Conservation (phyloP, 2,113 vertebrate genomes). For the Sinocyclocheilus rhinocerous region DNA sequence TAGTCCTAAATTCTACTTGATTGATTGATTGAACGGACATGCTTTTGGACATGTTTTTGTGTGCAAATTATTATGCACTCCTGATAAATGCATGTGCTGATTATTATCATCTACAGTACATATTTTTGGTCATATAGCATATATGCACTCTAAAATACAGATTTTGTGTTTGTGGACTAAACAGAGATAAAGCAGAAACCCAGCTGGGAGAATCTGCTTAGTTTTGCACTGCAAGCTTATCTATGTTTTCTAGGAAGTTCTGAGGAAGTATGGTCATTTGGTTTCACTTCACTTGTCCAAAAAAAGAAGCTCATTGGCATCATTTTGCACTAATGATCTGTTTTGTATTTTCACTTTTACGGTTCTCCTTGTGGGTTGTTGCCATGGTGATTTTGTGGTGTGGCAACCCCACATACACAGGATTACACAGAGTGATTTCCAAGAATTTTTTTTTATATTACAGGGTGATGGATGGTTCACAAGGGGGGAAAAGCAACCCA, state of each 20-base stretch:
- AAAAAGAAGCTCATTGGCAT: neutral
- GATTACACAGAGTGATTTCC: constrained; percentile 27
- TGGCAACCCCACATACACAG: constrained; percentile 37
- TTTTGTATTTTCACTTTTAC: constrained; percentile 32
- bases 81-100: neutral
- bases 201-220: neutral
- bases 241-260: neutral
- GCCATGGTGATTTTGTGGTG: constrained; percentile 23
- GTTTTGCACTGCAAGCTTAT: neutral
- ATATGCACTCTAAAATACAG: neutral
- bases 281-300: constrained; percentile 2
- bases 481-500: neutral
- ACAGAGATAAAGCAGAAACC: neutral
- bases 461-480: constrained; percentile 26
- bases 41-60: neutral
- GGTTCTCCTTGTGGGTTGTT: constrained; percentile 30
- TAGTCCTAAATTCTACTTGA: too few relatives aligned
- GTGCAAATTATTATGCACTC: neutral
- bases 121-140: neutral
- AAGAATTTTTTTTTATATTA: constrained; percentile 17
- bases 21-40: too few relatives aligned
- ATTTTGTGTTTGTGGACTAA: neutral
- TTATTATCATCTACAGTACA: neutral
- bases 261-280: neutral
- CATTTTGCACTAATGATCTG: constrained; percentile 17